A percentile compares a stretch with the other conserved stretches of the same genome.
These are phyloP conservation scores for Andrena dorsata DNA, from an alignment of 2,888 invertebrate species.

Conservation along the genomic window DNA sequence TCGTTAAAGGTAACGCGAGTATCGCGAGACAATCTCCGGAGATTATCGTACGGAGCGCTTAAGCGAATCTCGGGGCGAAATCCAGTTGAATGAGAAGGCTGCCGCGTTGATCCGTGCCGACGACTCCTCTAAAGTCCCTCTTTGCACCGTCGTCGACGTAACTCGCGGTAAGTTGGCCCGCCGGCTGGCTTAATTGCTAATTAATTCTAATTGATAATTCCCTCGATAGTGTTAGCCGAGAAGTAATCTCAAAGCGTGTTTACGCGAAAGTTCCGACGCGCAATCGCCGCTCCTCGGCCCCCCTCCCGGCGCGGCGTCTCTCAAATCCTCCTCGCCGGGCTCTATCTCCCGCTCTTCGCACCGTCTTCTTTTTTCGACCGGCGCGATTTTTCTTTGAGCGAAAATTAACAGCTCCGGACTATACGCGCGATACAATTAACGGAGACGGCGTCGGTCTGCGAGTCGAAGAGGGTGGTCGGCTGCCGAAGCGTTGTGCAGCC, in stretches of 20 bases:
- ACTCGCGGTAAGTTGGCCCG: constrained; percentile 69
- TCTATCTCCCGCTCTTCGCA: constrained; percentile 11
- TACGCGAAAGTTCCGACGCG: constrained; percentile 70
- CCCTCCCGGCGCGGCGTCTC: constrained; percentile 30
- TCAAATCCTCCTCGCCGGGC: constrained; percentile 20
- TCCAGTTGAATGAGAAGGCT: constrained; percentile 58
- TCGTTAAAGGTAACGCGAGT: constrained; percentile 19
- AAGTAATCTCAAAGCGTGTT: constrained; percentile 75
- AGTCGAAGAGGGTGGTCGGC: neutral
- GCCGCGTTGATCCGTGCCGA: constrained; percentile 56
- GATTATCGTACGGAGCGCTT: constrained; percentile 50
- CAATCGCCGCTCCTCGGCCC: constrained; percentile 48
- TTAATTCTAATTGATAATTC: constrained; percentile 79
- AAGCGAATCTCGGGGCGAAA: constrained; percentile 54
- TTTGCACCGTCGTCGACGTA: constrained; percentile 55
- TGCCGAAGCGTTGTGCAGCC: too few species aligned
- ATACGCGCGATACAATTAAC: neutral
- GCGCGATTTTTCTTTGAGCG: constrained; percentile 28
- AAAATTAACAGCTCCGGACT: constrained; percentile 21
- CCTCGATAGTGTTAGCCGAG: constrained; percentile 64
- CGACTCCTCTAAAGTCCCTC: constrained; percentile 56
- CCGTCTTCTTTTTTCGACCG: neutral
- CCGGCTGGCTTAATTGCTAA: constrained; percentile 75
- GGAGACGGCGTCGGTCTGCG: neutral
- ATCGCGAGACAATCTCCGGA: constrained; percentile 47